These are phyloP conservation scores for Grammomys dolichurus DNA, from an alignment of 2,113 vertebrate species.

Conservation along the genomic window DNA sequence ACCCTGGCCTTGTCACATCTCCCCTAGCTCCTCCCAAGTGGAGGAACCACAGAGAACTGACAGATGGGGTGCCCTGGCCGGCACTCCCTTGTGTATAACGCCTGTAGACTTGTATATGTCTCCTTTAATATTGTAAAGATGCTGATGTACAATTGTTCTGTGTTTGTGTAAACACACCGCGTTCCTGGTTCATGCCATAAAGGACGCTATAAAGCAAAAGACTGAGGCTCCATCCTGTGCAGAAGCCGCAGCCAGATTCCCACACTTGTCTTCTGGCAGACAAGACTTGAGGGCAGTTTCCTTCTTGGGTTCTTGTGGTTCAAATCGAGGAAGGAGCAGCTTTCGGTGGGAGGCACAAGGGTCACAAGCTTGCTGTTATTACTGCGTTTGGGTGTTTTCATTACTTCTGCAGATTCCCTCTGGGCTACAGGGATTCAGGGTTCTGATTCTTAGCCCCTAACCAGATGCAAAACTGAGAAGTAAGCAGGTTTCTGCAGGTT, in stretches of 20 bases:
- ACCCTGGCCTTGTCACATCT: neutral
- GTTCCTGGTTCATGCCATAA: conserved; percentile 87
- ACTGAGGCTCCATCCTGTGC: conserved; percentile 75
- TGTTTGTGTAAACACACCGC: conserved; percentile 88
- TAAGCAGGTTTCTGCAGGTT: neutral
- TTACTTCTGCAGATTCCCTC: neutral
- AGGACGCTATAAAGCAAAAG: conserved; percentile 87
- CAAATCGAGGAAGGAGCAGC: neutral
- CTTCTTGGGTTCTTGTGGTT: conserved; percentile 51
- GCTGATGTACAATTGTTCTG: conserved; percentile 87
- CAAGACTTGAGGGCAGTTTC: neutral
- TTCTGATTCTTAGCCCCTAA: neutral
- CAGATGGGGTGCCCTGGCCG: conserved; percentile 58
- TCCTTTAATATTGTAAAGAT: conserved; percentile 91
- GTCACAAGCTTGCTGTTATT: conserved; percentile 53
- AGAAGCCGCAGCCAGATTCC: conserved; percentile 72
- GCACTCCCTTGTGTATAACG: conserved; percentile 86
- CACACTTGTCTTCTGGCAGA: neutral
- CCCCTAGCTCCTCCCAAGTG: neutral
- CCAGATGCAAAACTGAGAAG: neutral
- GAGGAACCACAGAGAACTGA: conserved; percentile 17
- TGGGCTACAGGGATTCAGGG: conserved; percentile 13
- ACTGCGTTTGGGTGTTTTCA: conserved; percentile 60
- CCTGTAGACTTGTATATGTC: conserved; percentile 92
- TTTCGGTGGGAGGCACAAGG: neutral